A percentile compares a stretch with the other conserved stretches of the same genome.
Conservation (phyloP, 2,113 vertebrate genomes). For the Nothoprocta pentlandii region DNA sequence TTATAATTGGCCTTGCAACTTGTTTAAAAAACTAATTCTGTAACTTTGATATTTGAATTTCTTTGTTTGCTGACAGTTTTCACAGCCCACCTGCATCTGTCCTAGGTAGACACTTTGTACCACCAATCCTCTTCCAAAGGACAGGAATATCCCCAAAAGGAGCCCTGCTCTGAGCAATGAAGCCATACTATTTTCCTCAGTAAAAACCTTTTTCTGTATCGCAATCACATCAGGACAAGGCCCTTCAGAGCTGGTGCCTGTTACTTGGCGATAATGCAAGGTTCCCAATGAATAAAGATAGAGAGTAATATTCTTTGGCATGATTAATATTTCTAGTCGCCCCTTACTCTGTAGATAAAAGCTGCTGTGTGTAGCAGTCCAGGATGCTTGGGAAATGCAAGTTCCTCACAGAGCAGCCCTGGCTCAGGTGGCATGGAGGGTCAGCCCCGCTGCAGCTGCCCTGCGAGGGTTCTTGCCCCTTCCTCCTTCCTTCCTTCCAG, state of each 20-base stretch:
- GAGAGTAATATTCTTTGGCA: not conserved
- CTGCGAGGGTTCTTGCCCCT: not conserved
- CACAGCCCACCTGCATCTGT: not conserved
- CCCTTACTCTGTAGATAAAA: not conserved
- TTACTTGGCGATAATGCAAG: not conserved
- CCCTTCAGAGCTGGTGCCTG: not conserved
- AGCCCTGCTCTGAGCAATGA: not conserved
- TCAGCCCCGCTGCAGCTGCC: not conserved
- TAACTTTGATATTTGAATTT: not conserved
- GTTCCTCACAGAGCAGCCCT: not conserved
- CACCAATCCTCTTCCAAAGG: not conserved
- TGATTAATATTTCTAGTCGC: not conserved
- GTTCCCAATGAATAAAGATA: not conserved
- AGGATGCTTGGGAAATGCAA: fast-evolving
- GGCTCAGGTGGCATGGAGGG: not conserved
- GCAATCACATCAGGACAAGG: not conserved
- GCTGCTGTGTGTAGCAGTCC: not conserved
- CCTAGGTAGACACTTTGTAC: not conserved
- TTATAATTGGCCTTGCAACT: not conserved
- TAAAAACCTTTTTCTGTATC: not conserved
- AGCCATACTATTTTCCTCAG: not conserved
- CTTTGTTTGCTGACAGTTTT: not conserved
- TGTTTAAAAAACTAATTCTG: not conserved
- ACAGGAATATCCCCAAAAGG: not conserved
- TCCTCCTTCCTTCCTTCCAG: not conserved